These are phyloP conservation scores for Falco peregrinus DNA, from an alignment of 2,797 vertebrate species.

Conservation along the genomic window DNA sequence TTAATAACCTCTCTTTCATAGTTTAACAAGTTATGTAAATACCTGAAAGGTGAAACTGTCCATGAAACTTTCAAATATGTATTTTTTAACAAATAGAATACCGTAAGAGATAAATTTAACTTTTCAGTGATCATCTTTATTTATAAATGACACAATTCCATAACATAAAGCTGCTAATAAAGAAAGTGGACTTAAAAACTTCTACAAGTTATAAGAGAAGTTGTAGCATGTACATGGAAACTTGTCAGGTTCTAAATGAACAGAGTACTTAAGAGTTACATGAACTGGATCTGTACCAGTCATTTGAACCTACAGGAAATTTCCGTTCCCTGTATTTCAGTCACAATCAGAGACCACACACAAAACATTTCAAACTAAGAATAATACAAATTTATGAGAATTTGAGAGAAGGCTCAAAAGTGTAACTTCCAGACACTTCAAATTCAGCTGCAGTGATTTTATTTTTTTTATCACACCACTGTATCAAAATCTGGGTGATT, in stretches of 20 bases:
- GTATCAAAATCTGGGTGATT: background rate
- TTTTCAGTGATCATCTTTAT: background rate
- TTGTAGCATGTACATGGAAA: background rate
- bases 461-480: background rate
- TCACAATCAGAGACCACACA: background rate
- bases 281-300: background rate
- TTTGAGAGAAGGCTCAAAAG: background rate
- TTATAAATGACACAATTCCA: background rate
- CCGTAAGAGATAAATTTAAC: background rate
- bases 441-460: background rate
- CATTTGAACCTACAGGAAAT: background rate
- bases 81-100: background rate
- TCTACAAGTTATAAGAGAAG: background rate
- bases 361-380: background rate
- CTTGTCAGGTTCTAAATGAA: background rate
- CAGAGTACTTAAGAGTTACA: background rate
- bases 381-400: background rate
- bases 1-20: background rate
- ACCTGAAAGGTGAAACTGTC: background rate
- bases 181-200: background rate
- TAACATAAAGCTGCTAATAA: background rate
- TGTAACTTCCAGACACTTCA: background rate
- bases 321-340: background rate
- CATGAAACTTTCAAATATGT: background rate
- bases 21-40: background rate